Evolutionary conservation across 2,113 vertebrate genomes (phyloP), one percentile per base, ranked within the genome.

Genomic region (Eulacestoma nigropectus): DNA sequence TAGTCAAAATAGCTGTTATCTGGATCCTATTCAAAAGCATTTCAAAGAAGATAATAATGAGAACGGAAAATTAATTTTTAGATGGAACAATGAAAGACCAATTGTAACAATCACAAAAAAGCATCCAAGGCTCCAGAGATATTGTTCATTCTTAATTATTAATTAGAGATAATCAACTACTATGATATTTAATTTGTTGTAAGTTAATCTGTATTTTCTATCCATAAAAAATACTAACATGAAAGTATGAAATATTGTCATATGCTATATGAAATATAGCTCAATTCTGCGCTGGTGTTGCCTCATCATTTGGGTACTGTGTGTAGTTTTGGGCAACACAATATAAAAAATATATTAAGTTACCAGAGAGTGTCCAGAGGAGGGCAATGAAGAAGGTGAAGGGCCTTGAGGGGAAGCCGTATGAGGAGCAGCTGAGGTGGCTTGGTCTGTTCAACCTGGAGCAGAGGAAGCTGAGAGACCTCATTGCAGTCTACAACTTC

Each of bases 51-150:
- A 69, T 78, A 91, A 93, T 86, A 26, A 74, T 56, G 55, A 87
- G 22, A 21, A 86, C 15, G 37, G 87, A 73, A 96, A 95, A 94
- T 88, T 88, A 87, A 91, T 94, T 96, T 95, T 90, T 85, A 79
- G 56, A 53, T 88, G 12, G 37, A 94, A 88, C 78, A 88, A 95
- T 94, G 87, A 72, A 90, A 93, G 52, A 88, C 92, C 72, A 94
- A 69, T 93, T 84, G 37, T 69, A 77, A 39, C 63, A 93, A 94
- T 83, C 47, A 74, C 15, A 64, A 42, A 60, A 91, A 76, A 80
- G 26, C 47, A 57, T 96, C 33, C 32, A 69, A 52, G 22, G 15
- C 41, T 93, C 41, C 64, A 73, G 72, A 93, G 56, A 62, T 88
- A 46, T 10, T 3, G 50, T 90, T 79, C 6, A 39, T 86, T 93